A percentile compares a stretch with the other conserved stretches of the same genome.
Evolutionary conservation across 2,113 vertebrate species (phyloP).

Genomic region (Corvus moneduloides): DNA sequence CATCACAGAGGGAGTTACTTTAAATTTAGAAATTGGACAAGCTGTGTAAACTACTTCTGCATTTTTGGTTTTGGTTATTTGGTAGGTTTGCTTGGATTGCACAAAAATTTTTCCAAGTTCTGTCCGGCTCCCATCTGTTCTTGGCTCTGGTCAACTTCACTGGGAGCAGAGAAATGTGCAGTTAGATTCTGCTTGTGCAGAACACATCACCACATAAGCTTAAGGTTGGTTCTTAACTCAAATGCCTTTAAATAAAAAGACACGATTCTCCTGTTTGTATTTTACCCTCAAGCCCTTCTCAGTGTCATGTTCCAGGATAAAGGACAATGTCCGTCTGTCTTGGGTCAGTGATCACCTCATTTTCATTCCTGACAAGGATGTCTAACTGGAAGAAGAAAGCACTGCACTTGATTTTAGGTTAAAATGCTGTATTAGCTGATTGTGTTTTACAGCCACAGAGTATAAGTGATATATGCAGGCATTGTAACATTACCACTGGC

Average conservation of each 20-base stretch:
- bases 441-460: neutral
- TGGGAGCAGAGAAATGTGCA: neutral
- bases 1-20: neutral
- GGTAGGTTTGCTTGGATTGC: constrained; percentile 10
- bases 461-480: neutral
- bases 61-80: constrained; percentile 8
- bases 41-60: constrained; percentile 28
- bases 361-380: neutral
- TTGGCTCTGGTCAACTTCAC: neutral
- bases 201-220: neutral
- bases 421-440: neutral
- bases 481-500: neutral
- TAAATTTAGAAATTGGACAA: constrained; percentile 46
- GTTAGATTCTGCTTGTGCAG: neutral
- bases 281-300: neutral
- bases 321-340: neutral
- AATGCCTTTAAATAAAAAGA: neutral
- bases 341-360: neutral
- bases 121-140: constrained; percentile 10
- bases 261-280: neutral
- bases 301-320: neutral
- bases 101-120: neutral
- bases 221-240: neutral
- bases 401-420: neutral
- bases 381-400: neutral